These are phyloP conservation scores for Lethrus apterus DNA, from an alignment of 1,140 invertebrate genomes.

Conservation along the genomic window DNA sequence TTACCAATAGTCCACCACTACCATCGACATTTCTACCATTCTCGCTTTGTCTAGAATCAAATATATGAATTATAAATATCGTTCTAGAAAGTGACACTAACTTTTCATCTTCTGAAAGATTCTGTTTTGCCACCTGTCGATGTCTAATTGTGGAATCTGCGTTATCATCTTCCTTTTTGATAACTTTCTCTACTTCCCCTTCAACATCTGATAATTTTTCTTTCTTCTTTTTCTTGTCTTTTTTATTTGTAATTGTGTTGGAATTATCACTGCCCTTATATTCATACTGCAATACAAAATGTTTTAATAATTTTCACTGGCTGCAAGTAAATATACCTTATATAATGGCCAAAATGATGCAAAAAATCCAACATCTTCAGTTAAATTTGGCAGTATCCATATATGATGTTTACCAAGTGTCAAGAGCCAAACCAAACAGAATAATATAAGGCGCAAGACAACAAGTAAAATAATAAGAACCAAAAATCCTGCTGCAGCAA, in stretches of 20 bases:
- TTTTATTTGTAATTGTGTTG: slow-evolving; percentile 49
- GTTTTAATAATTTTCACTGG: slow-evolving; percentile 25
- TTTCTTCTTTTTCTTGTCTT: slow-evolving; percentile 72
- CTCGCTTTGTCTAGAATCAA: too few species aligned
- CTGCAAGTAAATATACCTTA: too few species aligned
- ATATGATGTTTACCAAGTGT: slow-evolving; percentile 89
- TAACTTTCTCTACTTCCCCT: slow-evolving; percentile 45
- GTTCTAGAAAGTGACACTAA: slow-evolving; percentile 4
- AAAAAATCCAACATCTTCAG: slow-evolving; percentile 97
- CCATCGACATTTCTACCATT: too few species aligned
- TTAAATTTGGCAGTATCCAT: slow-evolving; percentile 96
- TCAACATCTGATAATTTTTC: slow-evolving; percentile 69
- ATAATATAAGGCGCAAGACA: slow-evolving; percentile 82
- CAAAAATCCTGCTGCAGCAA: slow-evolving; percentile 89
- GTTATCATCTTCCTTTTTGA: slow-evolving; percentile 29
- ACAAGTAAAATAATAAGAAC: slow-evolving; percentile 87
- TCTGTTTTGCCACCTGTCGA: slow-evolving; percentile 9
- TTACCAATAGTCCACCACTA: too few species aligned
- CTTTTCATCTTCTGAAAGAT: slow-evolving; percentile 15
- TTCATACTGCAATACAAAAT: slow-evolving; percentile 56
- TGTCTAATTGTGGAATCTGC: slow-evolving; percentile 26
- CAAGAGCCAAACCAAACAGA: slow-evolving; percentile 83
- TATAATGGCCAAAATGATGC: slow-evolving; percentile 98
- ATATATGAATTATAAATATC: not conserved
- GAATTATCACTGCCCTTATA: slow-evolving; percentile 55